Conservation (phyloP, 2,888 invertebrate species). For the Lutraria lutraria region DNA sequence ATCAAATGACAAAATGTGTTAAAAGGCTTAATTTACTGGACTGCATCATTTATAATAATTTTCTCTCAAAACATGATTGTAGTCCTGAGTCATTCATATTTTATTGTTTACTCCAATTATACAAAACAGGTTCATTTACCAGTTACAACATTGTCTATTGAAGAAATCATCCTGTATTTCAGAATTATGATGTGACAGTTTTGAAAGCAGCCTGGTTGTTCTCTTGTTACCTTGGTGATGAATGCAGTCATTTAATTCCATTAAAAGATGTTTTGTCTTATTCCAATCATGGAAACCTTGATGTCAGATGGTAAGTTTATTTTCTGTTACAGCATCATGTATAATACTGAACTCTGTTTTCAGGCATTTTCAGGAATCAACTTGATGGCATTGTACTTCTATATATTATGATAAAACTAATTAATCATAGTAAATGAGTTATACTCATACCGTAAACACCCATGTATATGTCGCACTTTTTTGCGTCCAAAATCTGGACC, state of each 20-base stretch:
- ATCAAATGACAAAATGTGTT: neutral
- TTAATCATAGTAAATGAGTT: neutral
- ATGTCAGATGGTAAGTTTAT: conserved; percentile 79
- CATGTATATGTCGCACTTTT: no score
- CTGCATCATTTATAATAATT: neutral
- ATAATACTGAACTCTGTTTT: neutral
- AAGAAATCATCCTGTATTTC: neutral
- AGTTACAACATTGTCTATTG: no score
- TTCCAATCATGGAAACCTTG: conserved; percentile 67
- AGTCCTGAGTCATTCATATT: neutral
- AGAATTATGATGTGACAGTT: conserved; percentile 44
- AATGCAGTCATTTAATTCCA: conserved; percentile 65
- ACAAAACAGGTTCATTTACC: neutral
- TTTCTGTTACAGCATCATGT: neutral
- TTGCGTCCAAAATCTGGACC: no score
- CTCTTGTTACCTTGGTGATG: conserved; percentile 68
- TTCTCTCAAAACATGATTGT: neutral
- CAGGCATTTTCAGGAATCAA: neutral
- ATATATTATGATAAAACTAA: neutral
- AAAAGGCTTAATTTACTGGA: neutral
- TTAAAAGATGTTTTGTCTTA: conserved; percentile 73
- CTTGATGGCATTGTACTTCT: neutral
- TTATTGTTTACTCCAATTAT: neutral
- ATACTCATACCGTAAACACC: no score
- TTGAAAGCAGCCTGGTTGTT: conserved; percentile 75